A percentile compares a stretch with the other conserved stretches of the same genome.
phyloP scores from a whole-genome alignment of 1,140 invertebrate species.

The Diachasmimorpha longicaudata region DNA sequence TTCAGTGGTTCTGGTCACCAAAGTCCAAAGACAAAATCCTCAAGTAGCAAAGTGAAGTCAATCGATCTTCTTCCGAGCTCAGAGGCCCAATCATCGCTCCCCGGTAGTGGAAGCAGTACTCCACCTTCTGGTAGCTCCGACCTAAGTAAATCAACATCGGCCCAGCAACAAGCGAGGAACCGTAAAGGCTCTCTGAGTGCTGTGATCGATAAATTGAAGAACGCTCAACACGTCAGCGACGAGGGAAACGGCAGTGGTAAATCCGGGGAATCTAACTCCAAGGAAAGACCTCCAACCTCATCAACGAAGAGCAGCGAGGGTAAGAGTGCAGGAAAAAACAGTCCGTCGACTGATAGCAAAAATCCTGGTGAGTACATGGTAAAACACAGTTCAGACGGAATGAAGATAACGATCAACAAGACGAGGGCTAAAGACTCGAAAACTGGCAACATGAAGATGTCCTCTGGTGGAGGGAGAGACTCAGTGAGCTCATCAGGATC shows the following conservation, averaged over 20 bases:
- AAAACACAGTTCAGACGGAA: constrained; percentile 82
- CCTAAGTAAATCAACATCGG: constrained; percentile 60
- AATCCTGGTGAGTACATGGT: constrained; percentile 84
- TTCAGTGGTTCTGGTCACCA: constrained; percentile 61
- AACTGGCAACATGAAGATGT: constrained; percentile 53
- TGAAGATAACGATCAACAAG: constrained; percentile 90
- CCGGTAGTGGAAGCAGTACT: constrained; percentile 48
- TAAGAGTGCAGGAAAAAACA: constrained; percentile 63
- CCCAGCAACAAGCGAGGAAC: constrained; percentile 68
- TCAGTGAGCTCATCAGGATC: constrained; percentile 31
- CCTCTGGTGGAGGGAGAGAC: constrained; percentile 22
- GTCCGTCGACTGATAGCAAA: constrained; percentile 68
- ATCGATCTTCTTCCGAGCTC: constrained; percentile 64
- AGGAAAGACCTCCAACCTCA: constrained; percentile 18
- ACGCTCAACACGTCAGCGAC: constrained; percentile 70
- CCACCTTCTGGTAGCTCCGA: constrained; percentile 66
- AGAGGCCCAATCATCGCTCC: constrained; percentile 24
- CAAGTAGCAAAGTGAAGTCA: constrained; percentile 72
- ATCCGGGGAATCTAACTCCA: constrained; percentile 49
- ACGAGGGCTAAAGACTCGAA: constrained; percentile 74
- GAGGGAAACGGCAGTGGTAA: constrained; percentile 42
- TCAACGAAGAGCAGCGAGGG: constrained; percentile 51
- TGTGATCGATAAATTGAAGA: constrained; percentile 86
- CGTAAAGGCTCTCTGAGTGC: constrained; percentile 82
- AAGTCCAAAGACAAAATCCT: constrained; percentile 73